phyloP scores from a whole-genome alignment of 1,140 invertebrate species.

The Nephotettix cincticeps region DNA sequence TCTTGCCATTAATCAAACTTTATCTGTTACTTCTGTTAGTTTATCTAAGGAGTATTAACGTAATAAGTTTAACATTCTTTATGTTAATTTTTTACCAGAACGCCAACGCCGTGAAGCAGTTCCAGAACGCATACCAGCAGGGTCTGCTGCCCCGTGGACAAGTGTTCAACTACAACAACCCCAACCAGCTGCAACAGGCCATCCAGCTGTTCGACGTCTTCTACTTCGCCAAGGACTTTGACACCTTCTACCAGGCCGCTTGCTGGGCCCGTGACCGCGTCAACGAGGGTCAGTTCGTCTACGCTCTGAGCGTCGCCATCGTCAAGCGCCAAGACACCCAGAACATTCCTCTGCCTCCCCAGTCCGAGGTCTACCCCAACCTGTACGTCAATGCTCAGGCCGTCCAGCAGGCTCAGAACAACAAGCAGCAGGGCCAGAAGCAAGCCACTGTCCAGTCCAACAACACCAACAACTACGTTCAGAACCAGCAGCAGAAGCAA shows the following conservation, averaged over 20 bases:
- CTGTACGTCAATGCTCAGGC: conserved; percentile 52
- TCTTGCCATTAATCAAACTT: background rate
- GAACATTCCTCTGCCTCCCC: conserved; percentile 59
- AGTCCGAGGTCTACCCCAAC: conserved; percentile 67
- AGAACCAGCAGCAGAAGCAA: conserved; percentile 13
- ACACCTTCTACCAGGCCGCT: conserved; percentile 51
- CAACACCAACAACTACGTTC: conserved; percentile 9
- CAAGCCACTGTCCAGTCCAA: background rate
- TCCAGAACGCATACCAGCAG: conserved; percentile 55
- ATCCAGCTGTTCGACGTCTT: conserved; percentile 64
- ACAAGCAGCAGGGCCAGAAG: conserved; percentile 7
- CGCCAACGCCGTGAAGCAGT: conserved; percentile 57
- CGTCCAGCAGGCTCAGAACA: conserved; percentile 6
- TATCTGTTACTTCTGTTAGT: background rate
- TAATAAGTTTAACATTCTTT: background rate
- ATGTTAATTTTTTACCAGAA: conserved; percentile 53
- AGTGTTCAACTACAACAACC: conserved; percentile 61
- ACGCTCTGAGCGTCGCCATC: conserved; percentile 60
- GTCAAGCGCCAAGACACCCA: conserved; percentile 60
- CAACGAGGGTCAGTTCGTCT: conserved; percentile 64
- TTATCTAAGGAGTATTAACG: background rate
- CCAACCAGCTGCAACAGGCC: conserved; percentile 61
- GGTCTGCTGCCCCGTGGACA: conserved; percentile 57
- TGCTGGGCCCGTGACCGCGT: conserved; percentile 61
- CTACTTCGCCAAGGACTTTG: conserved; percentile 59